Base-by-base conservation (phyloP, 2,113 vertebrate species). In the Sander vitreus region DNA sequence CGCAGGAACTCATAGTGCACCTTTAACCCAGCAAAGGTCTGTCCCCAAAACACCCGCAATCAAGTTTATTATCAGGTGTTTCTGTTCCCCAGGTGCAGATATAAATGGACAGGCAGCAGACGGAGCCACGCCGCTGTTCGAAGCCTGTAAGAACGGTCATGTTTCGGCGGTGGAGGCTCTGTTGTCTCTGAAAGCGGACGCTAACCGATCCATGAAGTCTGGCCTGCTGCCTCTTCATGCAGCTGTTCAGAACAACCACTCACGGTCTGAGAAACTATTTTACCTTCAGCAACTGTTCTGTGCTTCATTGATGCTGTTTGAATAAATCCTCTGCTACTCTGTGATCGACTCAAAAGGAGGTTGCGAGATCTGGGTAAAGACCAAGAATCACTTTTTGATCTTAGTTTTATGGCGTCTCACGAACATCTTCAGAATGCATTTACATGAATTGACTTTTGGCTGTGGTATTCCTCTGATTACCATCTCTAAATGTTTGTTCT, bases 91-190 rank as follows among this genome's bases (percentile, higher is more conserved):
- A 98, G 97, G 96, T 25, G 96, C 95, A 50, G 96, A 97, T 81
- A 93, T 97, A 80, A 97, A 98, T 64, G 96, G 92, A 2, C 96
- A 97, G 89, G 97, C 96, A 64, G 94, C 90, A 15, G 97, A 98
- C 43, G 92, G 92, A 0, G 96, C 97, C 0, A 95, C 96, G 0
- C 96, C 97, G 7, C 93, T 98, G 79, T 97, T 95, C 9, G 97
- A 98, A 91, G 96, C 97, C 74, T 94, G 91, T 89, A 98, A 97
- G 93, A 97, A 97, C 0, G 96, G 93, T 6, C 96, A 97, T 0
- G 21, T 90, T 25, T 67, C 75, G 0, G 89, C 95, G 33, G 97
- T 97, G 87, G 92, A 96, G 76, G 93, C 94, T 23, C 96, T 98
- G 51, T 90, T 98, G 68, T 90, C 94, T 2, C 95, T 96, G 60